Base-by-base conservation (phyloP, 1,140 invertebrate genomes). In the Holcopasites calliopsidis region DNA sequence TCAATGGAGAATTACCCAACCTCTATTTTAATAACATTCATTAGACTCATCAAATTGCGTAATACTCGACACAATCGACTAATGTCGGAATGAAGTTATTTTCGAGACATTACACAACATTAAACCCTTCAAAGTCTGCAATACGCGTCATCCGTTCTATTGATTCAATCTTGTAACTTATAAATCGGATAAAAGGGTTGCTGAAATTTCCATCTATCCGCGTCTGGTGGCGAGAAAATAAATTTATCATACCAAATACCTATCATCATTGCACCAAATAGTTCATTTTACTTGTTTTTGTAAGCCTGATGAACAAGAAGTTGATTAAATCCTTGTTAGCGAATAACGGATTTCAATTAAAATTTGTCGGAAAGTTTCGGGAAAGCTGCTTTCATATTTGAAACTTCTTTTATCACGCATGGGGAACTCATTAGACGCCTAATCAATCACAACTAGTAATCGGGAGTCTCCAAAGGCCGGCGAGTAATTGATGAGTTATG, bases 311-410 rank as follows among this genome's bases (percentile, higher is more conserved):
- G 8, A 2, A 61, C 47, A 52, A 52, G 47, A n/a, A 47, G 18
- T 66, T 52, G n/a, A 38, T 66, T 66, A 52, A 66, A 66, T 66
- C 18, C 23, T 66, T 16, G 38, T n/a, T 42, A 47, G 47, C 26
- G 35, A 35, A 57, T 57, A 44, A 23, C 35, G 31, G 50, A 10
- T 40, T 40, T 33, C 13, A 52, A 38, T 54, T 52, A 49, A 64
- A 62, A 54, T 28, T 52, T 61, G 23, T 31, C 54, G 33, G 68
- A 60, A 35, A 35, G 68, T 71, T 71, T 55, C 42, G 47, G n/a
- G 77, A 81, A 76, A 81, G 65, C 55, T 7, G 64, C 71, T 80
- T 76, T 80, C 65, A 71, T 72, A 16, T 49, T 33, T 13, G n/a
- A 4, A 8, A 50, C 61, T 76, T 76, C 74, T 49, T 21, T 71